Evolutionary conservation across 2,888 invertebrate species (phyloP), one percentile per base, ranked within the genome.

Genomic region (Drosophila nigricruria): DNA sequence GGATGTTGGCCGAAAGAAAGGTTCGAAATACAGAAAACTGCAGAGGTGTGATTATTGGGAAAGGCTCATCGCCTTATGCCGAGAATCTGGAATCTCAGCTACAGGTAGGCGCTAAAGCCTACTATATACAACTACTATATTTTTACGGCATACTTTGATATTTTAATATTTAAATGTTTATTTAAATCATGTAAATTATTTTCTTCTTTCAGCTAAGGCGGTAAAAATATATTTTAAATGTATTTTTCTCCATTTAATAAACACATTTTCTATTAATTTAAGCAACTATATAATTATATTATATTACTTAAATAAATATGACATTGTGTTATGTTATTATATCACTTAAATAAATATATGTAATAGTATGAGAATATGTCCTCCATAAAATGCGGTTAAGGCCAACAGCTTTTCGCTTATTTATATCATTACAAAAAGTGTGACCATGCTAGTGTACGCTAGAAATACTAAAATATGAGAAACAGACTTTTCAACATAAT

Each of bases 11-110:
- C 81, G 80, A 90, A 87, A 82, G 69, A 67, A 71, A 70, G 60
- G 77, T 73, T 74, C 76, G 76, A 83, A 76, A 88, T 74, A 81
- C 70, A 76, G 79, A 77, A 81, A 78, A 70, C 77, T 76, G 87
- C 82, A 89, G 82, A 79, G 23, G 16, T 32, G 27, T 5, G 20
- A 6, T 14, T 58, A n/a, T 0, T 14, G 10, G 2, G 2, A 23
- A 53, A 43, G 25, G n/a, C n/a, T 42, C 27, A 14, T 8, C 5
- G 49, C 9, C 27, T 14, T 47, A 30, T 45, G 9, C 10, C 34
- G 1, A 53, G 62, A 59, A 63, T 5, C 8, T 25, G 6, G 0
- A 16, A 16, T 5, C 34, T 42, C 34, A 5, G 10, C 20, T 65
- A 36, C 32, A 56, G 6, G 0, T 18, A 0, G 8, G 16, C 49